These are phyloP conservation scores for Micrasema minimum DNA, from an alignment of 1,140 invertebrate species.

Conservation along the genomic window DNA sequence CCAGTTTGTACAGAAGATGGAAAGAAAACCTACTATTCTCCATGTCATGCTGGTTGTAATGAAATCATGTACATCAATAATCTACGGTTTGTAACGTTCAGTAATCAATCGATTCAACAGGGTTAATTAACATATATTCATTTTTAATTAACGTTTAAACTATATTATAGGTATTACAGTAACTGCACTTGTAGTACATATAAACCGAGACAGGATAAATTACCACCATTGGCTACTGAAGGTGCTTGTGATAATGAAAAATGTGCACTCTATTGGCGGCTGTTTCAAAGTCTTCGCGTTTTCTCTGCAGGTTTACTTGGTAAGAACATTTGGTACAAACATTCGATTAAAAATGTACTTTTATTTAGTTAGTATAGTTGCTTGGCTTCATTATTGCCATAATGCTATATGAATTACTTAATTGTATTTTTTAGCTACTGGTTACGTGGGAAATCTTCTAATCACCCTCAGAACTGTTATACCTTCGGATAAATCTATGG, in stretches of 20 bases:
- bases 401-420: neutral
- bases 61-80: constrained; percentile 36
- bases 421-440: constrained; percentile 56
- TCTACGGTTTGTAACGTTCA: neutral
- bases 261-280: constrained; percentile 67
- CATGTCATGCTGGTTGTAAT: constrained; percentile 78
- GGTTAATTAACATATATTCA: too few relatives aligned
- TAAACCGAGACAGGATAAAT: constrained; percentile 44
- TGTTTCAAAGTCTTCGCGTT: constrained; percentile 67
- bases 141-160: neutral
- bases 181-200: constrained; percentile 66
- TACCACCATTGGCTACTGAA: constrained; percentile 60
- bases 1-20: constrained; percentile 73
- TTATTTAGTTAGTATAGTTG: too few relatives aligned
- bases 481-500: constrained; percentile 69
- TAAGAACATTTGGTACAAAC: neutral
- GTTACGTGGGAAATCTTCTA: constrained; percentile 68
- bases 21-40: constrained; percentile 72
- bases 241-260: constrained; percentile 67
- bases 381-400: too few relatives aligned
- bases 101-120: too few relatives aligned
- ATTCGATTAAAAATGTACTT: too few relatives aligned
- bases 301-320: constrained; percentile 60
- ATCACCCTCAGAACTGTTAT: constrained; percentile 68
- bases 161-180: constrained; percentile 61